Conservation (phyloP, 2,888 invertebrate species). For the Zhuqinia jingwanae region DNA sequence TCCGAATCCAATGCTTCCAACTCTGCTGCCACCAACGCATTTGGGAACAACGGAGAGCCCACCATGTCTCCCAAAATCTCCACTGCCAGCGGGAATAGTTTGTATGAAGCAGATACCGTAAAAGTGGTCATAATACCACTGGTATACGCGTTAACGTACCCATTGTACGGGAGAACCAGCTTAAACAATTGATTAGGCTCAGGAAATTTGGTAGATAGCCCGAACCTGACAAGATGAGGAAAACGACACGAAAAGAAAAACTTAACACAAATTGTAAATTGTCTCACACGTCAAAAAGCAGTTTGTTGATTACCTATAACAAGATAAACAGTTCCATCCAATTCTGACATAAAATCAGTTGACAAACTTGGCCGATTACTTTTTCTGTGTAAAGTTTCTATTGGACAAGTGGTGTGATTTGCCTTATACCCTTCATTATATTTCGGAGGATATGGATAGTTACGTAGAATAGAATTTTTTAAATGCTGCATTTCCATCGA, state of each 20-base stretch:
- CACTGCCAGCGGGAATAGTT: slow-evolving; percentile 54
- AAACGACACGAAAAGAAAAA: too few species aligned
- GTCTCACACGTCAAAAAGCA: too few species aligned
- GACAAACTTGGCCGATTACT: slow-evolving; percentile 1
- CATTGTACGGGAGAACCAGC: slow-evolving; percentile 57
- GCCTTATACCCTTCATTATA: slow-evolving; percentile 18
- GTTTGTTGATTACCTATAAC: slow-evolving; percentile 43
- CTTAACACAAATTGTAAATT: too few species aligned
- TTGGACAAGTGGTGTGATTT: slow-evolving; percentile 25
- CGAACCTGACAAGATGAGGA: too few species aligned
- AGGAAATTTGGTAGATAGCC: slow-evolving; percentile 70
- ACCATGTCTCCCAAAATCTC: slow-evolving; percentile 70
- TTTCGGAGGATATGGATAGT: slow-evolving; percentile 45
- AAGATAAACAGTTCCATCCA: slow-evolving; percentile 55
- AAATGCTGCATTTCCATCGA: not conserved
- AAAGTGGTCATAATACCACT: slow-evolving; percentile 65
- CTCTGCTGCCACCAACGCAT: slow-evolving; percentile 63
- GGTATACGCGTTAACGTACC: slow-evolving; percentile 66
- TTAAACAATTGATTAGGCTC: slow-evolving; percentile 63
- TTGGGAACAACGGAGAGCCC: slow-evolving; percentile 51
- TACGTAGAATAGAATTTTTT: not conserved
- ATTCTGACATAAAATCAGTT: slow-evolving; percentile 22
- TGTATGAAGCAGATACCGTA: slow-evolving; percentile 42
- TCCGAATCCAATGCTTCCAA: slow-evolving; percentile 72
- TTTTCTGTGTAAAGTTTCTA: not conserved